A percentile compares a stretch with the other conserved stretches of the same genome.
These are phyloP conservation scores for Caranx melampygus DNA, from an alignment of 2,113 vertebrate genomes.

Conservation along the genomic window DNA sequence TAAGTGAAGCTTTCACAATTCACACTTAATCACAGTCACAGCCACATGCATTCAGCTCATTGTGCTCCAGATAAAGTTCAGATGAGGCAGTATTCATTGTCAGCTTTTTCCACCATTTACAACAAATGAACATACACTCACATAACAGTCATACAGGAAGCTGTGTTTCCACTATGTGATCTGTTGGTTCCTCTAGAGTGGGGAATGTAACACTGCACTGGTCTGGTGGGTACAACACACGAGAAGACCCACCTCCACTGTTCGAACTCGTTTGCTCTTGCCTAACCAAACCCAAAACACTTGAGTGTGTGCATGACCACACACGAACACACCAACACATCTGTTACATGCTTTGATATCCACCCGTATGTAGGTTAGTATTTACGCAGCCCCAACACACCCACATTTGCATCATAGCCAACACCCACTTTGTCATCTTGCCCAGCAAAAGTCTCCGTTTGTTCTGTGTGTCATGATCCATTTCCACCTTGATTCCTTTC, in stretches of 20 bases:
- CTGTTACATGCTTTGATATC: constrained; percentile 19
- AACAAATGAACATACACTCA: background rate
- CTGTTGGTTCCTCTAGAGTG: constrained; percentile 45
- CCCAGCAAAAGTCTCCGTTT: constrained; percentile 3
- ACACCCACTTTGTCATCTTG: constrained; percentile 31
- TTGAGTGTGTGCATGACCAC: background rate
- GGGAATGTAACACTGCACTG: constrained; percentile 60
- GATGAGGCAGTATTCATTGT: background rate
- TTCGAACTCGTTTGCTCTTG: constrained; percentile 34
- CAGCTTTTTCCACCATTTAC: background rate
- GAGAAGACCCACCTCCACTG: constrained; percentile 28
- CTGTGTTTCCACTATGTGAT: constrained; percentile 16
- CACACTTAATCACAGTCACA: background rate
- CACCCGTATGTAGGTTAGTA: constrained; percentile 13
- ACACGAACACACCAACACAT: background rate
- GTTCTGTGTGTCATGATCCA: constrained; percentile 1
- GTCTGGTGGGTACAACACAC: constrained; percentile 50
- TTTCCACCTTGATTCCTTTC: constrained; percentile 1
- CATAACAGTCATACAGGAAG: constrained; percentile 36
- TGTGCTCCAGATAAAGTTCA: background rate
- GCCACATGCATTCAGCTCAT: background rate
- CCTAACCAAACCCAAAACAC: constrained; percentile 13
- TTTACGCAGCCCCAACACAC: constrained; percentile 36
- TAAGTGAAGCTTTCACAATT: constrained; percentile 57
- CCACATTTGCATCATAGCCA: constrained; percentile 51